Percentiles rank a stretch among this genome's conserved stretches.
These are phyloP conservation scores for Dipodomys merriami DNA, from an alignment of 2,113 vertebrate species.

Conservation along the genomic window DNA sequence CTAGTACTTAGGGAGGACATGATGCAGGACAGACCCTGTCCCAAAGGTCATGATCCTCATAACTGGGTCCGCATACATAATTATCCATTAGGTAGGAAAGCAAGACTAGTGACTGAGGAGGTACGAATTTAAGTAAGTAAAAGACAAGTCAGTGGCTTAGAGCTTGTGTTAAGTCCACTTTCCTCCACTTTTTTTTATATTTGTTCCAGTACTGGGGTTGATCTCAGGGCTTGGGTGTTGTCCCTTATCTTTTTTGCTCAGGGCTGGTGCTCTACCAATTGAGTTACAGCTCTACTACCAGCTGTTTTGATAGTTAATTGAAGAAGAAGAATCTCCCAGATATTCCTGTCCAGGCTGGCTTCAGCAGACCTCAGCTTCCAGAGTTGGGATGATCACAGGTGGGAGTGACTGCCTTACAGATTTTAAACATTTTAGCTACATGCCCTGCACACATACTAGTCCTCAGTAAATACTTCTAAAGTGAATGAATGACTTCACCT, in stretches of 20 bases:
- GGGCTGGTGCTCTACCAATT: too few relatives aligned
- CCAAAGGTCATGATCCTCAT: neutral
- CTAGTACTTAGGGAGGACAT: neutral
- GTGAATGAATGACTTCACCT: neutral
- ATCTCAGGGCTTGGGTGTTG: too few relatives aligned
- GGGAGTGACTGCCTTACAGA: too few relatives aligned
- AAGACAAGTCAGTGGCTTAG: neutral
- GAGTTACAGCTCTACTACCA: too few relatives aligned
- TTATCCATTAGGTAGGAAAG: neutral
- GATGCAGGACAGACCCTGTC: neutral
- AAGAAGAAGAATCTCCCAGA: too few relatives aligned
- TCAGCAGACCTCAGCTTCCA: too few relatives aligned
- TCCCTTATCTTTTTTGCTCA: too few relatives aligned
- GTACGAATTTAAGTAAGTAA: neutral
- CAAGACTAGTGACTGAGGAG: neutral
- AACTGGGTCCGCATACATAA: neutral
- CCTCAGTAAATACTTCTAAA: constrained; percentile 10
- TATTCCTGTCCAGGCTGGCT: too few relatives aligned
- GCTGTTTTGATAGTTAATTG: too few relatives aligned
- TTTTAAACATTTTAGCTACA: neutral
- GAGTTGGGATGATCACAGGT: too few relatives aligned
- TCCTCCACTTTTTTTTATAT: neutral
- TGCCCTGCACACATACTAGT: neutral
- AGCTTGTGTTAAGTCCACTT: neutral
- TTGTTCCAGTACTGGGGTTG: too few relatives aligned